phyloP scores from a whole-genome alignment of 2,797 vertebrate species.

The Malurus splendens region DNA sequence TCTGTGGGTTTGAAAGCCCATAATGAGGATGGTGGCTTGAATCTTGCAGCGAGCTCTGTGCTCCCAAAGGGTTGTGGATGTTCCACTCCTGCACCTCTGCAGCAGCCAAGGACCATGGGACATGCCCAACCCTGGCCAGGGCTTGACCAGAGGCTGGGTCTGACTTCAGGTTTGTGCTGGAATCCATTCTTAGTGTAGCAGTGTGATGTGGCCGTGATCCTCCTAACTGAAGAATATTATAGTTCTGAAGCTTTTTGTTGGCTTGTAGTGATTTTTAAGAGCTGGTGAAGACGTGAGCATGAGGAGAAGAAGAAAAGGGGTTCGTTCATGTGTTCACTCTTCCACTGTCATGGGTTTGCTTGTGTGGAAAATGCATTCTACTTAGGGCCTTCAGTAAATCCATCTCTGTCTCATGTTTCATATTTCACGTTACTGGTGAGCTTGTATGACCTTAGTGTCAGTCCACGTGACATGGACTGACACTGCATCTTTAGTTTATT shows the following conservation, averaged over 20 bases:
- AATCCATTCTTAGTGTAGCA: neutral
- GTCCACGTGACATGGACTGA: neutral
- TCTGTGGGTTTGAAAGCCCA: neutral
- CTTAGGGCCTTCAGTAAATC: neutral
- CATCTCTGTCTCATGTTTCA: neutral
- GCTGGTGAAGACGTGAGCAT: neutral
- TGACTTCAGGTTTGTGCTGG: neutral
- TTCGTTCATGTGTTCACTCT: fast-evolving
- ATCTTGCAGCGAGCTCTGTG: fast-evolving
- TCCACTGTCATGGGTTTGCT: neutral
- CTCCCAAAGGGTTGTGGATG: neutral
- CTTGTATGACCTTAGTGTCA: neutral
- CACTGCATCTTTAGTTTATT: neutral
- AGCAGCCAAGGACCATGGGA: neutral
- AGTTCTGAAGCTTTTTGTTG: neutral
- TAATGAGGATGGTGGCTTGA: neutral
- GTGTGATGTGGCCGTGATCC: neutral
- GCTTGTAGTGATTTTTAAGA: neutral
- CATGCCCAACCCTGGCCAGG: fast-evolving
- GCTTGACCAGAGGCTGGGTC: neutral
- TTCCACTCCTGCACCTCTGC: neutral
- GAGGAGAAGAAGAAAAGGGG: neutral
- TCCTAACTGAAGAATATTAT: neutral
- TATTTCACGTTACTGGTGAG: neutral
- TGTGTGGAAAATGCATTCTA: fast-evolving